phyloP scores from a whole-genome alignment of 2,797 vertebrate species.

The Artibeus jamaicensis region DNA sequence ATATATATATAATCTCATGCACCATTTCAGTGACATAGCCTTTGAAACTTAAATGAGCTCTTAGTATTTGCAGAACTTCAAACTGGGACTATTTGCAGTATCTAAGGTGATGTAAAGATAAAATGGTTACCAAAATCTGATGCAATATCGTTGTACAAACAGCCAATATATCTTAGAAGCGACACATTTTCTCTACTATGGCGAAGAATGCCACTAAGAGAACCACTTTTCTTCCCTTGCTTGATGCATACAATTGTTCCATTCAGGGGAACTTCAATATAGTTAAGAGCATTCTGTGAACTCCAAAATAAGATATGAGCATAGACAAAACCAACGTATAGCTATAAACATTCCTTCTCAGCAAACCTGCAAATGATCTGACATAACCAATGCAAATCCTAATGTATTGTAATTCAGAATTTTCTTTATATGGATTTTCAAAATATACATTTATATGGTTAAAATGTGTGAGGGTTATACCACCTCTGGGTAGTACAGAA shows the following conservation, averaged over 20 bases:
- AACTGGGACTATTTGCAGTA: constrained; percentile 63
- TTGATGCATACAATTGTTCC: constrained; percentile 71
- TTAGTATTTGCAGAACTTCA: constrained; percentile 54
- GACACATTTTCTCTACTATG: constrained; percentile 50
- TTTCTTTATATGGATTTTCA: neutral
- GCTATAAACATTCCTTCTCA: constrained; percentile 30
- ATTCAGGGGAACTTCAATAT: constrained; percentile 64
- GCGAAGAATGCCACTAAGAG: constrained; percentile 52
- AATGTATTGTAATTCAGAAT: neutral
- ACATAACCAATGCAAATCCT: neutral
- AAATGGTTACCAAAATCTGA: constrained; percentile 67
- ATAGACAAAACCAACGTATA: neutral
- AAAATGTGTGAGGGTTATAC: neutral
- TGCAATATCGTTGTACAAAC: constrained; percentile 58
- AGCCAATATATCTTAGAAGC: constrained; percentile 67
- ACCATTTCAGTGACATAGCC: constrained; percentile 47
- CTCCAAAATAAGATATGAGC: neutral
- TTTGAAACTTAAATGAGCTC: constrained; percentile 55
- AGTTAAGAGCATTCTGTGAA: constrained; percentile 53
- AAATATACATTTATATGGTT: neutral
- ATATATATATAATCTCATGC: neutral
- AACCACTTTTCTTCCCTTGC: constrained; percentile 67
- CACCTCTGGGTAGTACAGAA: neutral
- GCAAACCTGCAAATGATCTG: neutral
- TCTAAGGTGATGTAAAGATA: constrained; percentile 65